These are phyloP conservation scores for Gisinianus flammeolus DNA, from an alignment of 2,888 invertebrate species.

Conservation along the genomic window DNA sequence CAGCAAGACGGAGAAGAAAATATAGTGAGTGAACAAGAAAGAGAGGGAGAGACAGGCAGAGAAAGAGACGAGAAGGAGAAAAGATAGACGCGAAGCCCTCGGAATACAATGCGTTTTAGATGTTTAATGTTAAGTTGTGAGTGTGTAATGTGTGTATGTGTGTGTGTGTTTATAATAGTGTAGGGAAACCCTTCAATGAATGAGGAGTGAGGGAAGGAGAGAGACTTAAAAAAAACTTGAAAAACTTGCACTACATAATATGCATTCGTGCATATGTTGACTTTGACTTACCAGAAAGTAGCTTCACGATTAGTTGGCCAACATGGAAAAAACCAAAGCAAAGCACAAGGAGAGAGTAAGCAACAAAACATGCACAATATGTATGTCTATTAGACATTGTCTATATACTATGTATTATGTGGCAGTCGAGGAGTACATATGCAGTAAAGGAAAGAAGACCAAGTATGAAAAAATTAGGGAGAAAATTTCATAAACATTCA, in stretches of 20 bases:
- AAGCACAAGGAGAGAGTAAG: neutral
- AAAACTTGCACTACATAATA: neutral
- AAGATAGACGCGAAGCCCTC: conserved; percentile 16
- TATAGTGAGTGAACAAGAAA: neutral
- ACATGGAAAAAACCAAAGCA: conserved; percentile 28
- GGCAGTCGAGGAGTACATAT: too few relatives aligned
- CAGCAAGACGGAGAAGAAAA: neutral
- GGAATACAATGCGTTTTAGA: conserved; percentile 14
- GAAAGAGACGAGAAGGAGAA: neutral
- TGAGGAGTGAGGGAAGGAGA: neutral
- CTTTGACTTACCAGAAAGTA: neutral
- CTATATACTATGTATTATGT: too few relatives aligned
- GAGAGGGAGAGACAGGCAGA: neutral
- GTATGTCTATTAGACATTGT: too few relatives aligned
- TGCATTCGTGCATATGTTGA: neutral
- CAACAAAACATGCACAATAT: neutral
- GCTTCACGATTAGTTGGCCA: neutral
- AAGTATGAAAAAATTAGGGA: conserved; percentile 20
- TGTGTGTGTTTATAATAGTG: neutral
- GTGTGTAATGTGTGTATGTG: neutral
- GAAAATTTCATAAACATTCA: neutral
- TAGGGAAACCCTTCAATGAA: neutral
- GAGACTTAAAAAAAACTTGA: neutral
- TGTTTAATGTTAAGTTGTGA: neutral
- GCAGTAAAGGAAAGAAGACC: neutral